Evolutionary conservation across 2,797 vertebrate genomes (phyloP).

Genomic region (Takifugu rubripes): DNA sequence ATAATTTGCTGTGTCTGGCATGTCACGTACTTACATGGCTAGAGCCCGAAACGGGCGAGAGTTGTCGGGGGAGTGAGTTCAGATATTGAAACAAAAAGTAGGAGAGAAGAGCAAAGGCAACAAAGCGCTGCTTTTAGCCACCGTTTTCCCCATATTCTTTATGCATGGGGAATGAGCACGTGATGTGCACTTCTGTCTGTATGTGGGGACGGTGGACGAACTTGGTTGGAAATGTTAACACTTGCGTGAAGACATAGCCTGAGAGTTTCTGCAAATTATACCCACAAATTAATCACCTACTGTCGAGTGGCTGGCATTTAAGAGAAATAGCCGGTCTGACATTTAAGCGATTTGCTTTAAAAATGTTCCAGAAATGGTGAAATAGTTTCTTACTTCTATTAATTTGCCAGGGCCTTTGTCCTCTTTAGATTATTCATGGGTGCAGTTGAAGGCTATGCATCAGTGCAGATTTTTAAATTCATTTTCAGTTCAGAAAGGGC

Average conservation of each 20-base stretch:
- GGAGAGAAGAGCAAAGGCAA: no score
- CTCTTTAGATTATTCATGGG: slow-evolving; percentile 31
- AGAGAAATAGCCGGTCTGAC: slow-evolving; percentile 8
- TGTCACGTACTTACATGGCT: slow-evolving; percentile 12
- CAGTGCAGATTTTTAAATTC: slow-evolving; percentile 9
- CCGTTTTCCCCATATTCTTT: no score
- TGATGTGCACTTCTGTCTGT: no score
- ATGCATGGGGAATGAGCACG: no score
- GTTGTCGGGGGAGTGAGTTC: slow-evolving; percentile 1
- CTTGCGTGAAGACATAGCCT: no score
- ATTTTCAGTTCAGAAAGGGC: slow-evolving; percentile 13
- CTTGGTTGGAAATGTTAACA: no score
- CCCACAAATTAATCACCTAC: no score
- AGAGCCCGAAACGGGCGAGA: slow-evolving; percentile 25
- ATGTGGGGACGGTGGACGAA: no score
- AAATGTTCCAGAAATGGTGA: slow-evolving; percentile 5
- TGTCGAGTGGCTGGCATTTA: slow-evolving; percentile 1
- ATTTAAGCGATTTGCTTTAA: slow-evolving; percentile 18
- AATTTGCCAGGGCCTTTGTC: slow-evolving; percentile 14
- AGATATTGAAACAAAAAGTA: no score
- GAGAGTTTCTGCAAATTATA: no score
- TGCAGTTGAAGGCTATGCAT: slow-evolving; percentile 12
- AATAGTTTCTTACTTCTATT: slow-evolving; percentile 19
- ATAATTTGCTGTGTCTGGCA: slow-evolving; percentile 7
- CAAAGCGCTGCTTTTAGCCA: no score